phyloP scores from a whole-genome alignment of 2,797 vertebrate species.

The Chiloscyllium punctatum region DNA sequence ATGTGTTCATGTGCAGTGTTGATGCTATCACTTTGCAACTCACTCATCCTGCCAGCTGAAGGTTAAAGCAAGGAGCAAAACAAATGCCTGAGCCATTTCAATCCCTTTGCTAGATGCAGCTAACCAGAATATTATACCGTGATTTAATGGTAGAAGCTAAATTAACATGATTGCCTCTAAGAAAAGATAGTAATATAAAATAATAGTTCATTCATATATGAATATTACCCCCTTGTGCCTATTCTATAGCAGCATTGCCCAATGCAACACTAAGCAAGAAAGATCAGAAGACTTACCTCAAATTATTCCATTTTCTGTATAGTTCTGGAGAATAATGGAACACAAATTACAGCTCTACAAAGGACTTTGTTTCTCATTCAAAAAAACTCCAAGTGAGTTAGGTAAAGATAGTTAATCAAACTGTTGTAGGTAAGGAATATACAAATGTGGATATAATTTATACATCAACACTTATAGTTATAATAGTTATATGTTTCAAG shows the following conservation, averaged over 20 bases:
- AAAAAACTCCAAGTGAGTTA: not conserved
- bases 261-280: not conserved
- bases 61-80: not conserved
- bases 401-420: not conserved
- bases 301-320: not conserved
- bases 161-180: not conserved
- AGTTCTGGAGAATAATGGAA: not conserved
- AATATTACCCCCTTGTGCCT: not conserved
- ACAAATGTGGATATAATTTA: not conserved
- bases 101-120: not conserved
- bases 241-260: not conserved
- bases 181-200: not conserved
- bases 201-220: not conserved
- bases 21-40: not conserved
- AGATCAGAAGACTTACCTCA: not conserved
- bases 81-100: not conserved
- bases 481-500: too few relatives aligned
- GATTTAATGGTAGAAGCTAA: not conserved
- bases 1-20: not conserved
- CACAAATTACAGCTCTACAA: not conserved
- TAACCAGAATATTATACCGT: not conserved
- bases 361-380: not conserved
- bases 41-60: conserved; percentile 11
- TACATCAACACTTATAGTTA: not conserved
- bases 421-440: not conserved